Evolutionary conservation across 1,140 invertebrate genomes (phyloP), one percentile per base, ranked within the genome.

Genomic region (Hesperophylax magnus): DNA sequence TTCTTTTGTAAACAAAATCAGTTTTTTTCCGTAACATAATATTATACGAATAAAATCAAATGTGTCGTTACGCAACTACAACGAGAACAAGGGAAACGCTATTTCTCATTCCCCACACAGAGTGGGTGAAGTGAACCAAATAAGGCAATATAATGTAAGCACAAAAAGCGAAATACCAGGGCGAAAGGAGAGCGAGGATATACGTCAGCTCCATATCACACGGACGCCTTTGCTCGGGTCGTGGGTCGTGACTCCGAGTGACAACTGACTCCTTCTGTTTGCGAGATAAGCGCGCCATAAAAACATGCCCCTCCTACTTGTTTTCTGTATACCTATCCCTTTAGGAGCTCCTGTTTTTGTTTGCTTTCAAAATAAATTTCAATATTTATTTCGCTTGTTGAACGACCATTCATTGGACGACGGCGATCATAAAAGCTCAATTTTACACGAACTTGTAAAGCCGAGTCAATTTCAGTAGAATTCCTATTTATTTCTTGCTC

Each of bases 251-350:
- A 84, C 82, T 81, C 80, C 82, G 69, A 78, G 82, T 81, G 82
- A 84, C 82, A 84, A 81, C 77, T 78, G 82, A 81, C 82, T 84
- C 82, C 82, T 82, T 80, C 81, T 80, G 82, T 84, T 79, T 77
- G 77, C 82, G 81, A 84, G 82, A 84, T 84, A 84, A 81, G 80
- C 82, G 65, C 31, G 72, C 79, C 77, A 75, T 81, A 81, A 84
- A 84, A 84, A 79, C 79, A 56, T 67, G 74, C 72, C 79, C 67
- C 81, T 74, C 76, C 69, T 80, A 34, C 52, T 65, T 65, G 61
- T 71, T 65, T n/a, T 77, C 82, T 34, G 77, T 34, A 65, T 76
- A 69, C 71, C 75, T 81, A 75, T 24, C 65, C 78, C 74, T 82
- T 82, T 78, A 82, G 76, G 77, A 78, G 22, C 67, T 78, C 56